These are phyloP conservation scores for Mesodorylaimus sp. DNA, from an alignment of 2,888 invertebrate species.

Conservation along the genomic window DNA sequence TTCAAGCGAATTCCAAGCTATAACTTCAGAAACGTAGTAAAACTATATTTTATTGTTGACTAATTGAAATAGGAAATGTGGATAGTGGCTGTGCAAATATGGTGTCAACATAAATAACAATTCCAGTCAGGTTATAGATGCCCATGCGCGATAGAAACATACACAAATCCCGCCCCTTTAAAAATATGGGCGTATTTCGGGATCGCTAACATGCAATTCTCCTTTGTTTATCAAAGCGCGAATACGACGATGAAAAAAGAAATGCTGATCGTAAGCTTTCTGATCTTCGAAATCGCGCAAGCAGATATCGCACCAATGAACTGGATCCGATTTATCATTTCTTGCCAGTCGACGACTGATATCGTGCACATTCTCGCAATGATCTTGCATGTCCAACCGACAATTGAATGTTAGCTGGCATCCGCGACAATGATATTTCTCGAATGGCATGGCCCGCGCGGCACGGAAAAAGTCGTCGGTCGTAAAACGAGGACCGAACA, in stretches of 20 bases:
- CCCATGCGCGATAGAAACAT: no score
- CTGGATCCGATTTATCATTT: not conserved
- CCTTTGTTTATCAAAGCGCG: not conserved
- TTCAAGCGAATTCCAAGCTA: no score
- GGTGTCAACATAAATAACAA: no score
- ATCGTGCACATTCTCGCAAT: slow-evolving; percentile 18
- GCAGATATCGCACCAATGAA: not conserved
- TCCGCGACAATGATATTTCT: slow-evolving; percentile 24
- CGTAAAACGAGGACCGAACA: not conserved
- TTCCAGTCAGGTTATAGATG: no score
- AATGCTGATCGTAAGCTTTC: not conserved
- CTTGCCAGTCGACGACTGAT: not conserved
- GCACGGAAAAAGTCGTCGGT: not conserved
- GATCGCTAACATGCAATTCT: not conserved
- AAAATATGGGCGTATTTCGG: no score
- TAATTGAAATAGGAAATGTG: no score
- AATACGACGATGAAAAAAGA: not conserved
- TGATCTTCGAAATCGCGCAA: not conserved
- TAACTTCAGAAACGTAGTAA: no score
- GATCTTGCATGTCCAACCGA: slow-evolving; percentile 21
- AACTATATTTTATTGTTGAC: no score
- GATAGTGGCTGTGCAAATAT: no score
- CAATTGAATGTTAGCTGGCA: slow-evolving; percentile 23
- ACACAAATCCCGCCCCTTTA: no score
- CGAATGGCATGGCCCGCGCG: slow-evolving; percentile 18